Percentiles rank a stretch among this genome's conserved stretches.
phyloP scores from a whole-genome alignment of 2,797 vertebrate genomes.

The Phyllotis vaccarum region DNA sequence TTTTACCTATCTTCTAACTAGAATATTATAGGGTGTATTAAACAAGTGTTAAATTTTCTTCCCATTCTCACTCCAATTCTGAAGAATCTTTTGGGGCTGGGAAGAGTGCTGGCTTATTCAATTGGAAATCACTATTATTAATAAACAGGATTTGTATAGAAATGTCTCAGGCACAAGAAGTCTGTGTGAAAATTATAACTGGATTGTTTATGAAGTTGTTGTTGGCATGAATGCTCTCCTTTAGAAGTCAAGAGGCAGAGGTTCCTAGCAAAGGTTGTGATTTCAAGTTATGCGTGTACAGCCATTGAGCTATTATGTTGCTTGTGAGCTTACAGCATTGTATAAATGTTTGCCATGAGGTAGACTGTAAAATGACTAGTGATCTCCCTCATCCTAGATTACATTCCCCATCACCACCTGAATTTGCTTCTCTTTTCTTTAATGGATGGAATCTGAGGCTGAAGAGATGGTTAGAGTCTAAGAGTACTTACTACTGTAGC shows the following conservation, averaged over 20 bases:
- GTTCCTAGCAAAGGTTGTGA: neutral
- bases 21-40: conserved; percentile 38
- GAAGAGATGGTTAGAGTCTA: neutral
- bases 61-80: neutral
- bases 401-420: neutral
- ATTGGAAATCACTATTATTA: neutral
- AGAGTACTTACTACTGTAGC: neutral
- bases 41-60: neutral
- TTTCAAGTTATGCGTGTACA: neutral
- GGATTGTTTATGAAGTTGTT: neutral
- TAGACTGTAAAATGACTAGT: neutral
- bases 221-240: conserved; percentile 17
- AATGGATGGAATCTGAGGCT: neutral
- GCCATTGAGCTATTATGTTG: neutral
- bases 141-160: conserved; percentile 40
- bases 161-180: conserved; percentile 45
- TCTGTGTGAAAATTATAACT: conserved; percentile 11
- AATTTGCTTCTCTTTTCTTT: neutral
- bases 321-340: neutral
- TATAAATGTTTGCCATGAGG: conserved; percentile 15
- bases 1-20: conserved; percentile 31
- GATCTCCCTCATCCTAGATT: neutral
- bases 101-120: neutral
- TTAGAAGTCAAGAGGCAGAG: conserved; percentile 24
- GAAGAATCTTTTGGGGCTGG: neutral